These are phyloP conservation scores for Lasiurus borealis DNA, from an alignment of 2,113 vertebrate species.

Conservation along the genomic window DNA sequence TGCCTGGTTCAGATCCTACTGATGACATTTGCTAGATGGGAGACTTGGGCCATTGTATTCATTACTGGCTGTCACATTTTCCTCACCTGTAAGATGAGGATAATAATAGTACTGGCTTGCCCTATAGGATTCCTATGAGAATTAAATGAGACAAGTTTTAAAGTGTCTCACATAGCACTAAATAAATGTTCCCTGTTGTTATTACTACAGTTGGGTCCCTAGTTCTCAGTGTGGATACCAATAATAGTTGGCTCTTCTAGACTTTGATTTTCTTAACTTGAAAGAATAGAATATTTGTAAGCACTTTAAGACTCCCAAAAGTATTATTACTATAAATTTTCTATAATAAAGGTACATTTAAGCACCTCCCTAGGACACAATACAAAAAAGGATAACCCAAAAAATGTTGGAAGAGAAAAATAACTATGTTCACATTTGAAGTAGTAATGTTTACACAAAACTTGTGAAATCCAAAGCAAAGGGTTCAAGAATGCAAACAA, in stretches of 20 bases:
- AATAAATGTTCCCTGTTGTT: not conserved
- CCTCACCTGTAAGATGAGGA: not conserved
- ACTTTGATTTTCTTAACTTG: conserved; percentile 35
- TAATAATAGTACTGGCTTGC: not conserved
- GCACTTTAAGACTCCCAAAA: not conserved
- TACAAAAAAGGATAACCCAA: conserved; percentile 20
- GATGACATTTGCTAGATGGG: not conserved
- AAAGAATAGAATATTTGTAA: conserved; percentile 54
- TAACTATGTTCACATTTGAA: not conserved
- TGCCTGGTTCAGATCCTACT: not conserved
- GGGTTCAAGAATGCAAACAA: not conserved
- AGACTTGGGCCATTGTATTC: not conserved
- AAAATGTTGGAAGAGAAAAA: not conserved
- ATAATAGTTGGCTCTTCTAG: not conserved
- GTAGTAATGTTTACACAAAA: conserved; percentile 9
- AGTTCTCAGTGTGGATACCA: not conserved
- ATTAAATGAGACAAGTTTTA: not conserved
- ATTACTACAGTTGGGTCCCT: not conserved
- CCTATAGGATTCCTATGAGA: not conserved
- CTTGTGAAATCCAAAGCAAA: not conserved
- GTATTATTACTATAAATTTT: not conserved
- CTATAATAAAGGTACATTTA: conserved; percentile 29
- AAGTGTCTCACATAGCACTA: not conserved
- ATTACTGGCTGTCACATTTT: not conserved
- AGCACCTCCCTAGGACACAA: not conserved